Conservation (phyloP, 1,140 invertebrate species). For the Drosophila cardini region DNA sequence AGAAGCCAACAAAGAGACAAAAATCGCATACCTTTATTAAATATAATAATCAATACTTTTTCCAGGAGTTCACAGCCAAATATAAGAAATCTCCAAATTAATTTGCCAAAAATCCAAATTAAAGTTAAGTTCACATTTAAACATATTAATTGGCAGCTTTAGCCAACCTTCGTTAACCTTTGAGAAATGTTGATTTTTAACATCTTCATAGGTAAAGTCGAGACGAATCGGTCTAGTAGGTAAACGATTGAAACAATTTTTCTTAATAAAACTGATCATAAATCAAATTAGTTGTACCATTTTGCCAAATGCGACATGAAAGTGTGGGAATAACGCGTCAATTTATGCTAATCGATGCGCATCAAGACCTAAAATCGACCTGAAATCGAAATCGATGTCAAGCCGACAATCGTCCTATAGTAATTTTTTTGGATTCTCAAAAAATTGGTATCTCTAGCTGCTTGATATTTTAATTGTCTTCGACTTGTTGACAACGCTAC, state of each 20-base stretch:
- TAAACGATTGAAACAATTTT: slow-evolving; percentile 53
- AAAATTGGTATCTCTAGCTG: slow-evolving; percentile 43
- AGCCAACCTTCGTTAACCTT: slow-evolving; percentile 19
- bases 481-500: slow-evolving; percentile 72
- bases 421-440: slow-evolving; percentile 38
- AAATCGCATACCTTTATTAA: no score
- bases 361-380: slow-evolving; percentile 22
- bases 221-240: not conserved
- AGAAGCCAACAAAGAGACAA: no score
- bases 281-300: slow-evolving; percentile 78
- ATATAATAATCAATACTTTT: no score
- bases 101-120: not conserved
- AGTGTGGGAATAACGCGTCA: slow-evolving; percentile 77
- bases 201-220: slow-evolving; percentile 49
- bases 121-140: not conserved
- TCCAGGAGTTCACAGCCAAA: no score
- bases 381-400: slow-evolving; percentile 43
- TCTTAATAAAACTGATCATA: slow-evolving; percentile 69
- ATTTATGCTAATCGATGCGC: slow-evolving; percentile 69
- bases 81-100: not conserved
- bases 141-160: not conserved
- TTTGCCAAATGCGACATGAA: slow-evolving; percentile 76
- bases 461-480: slow-evolving; percentile 78
- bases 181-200: slow-evolving; percentile 4
- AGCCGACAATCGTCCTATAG: not conserved